Base-by-base conservation (phyloP, 2,113 vertebrate species). In the Gasterosteus nipponicus region DNA sequence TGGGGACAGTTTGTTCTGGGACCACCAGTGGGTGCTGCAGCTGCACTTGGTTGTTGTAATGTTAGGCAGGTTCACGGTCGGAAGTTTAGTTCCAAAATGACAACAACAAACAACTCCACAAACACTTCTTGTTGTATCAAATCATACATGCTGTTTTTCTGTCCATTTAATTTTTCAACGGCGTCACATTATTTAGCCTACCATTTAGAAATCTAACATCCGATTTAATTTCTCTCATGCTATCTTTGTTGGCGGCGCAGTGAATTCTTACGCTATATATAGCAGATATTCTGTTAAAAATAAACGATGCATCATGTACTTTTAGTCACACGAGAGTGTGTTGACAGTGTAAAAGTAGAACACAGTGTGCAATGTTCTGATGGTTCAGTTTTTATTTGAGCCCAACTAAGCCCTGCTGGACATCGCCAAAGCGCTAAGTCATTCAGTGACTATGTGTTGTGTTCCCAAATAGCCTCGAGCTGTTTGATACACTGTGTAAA, bases 11-110 rank as follows among this genome's bases (percentile, higher is more conserved):
- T 70, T 14, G 10, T 14, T 57, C 2, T 44, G 35, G 49, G 80
- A 11, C 85, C 89, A 87, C 69, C 38, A 85, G 87, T 61, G 78
- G 86, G 85, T 4, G 84, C 82, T 89, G 59, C 18, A 1, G 64
- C 41, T n/a, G 47, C 59, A 71, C 12, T 35, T 79, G 4, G 7
- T 65, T 12, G 41, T 35, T 59, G 29, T 10, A 2, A 15, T 11
- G 53, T 38, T 12, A 15, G 3, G n/a, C 1, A 58, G 22, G 11
- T 38, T 56, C 53, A 49, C 33, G 18, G 46, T 82, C 29, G 18
- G 60, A 19, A 16, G 16, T 69, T 2, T 33, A 31, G 26, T 63
- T 60, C 35, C 51, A 64, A 58, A 74, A 68, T 31, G 3, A 54
- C 10, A 6, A 49, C 4, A 19, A 18, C 44, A 26, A 26, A 26